These are phyloP conservation scores for Halotydeus destructor DNA, from an alignment of 1,140 invertebrate species.

Conservation along the genomic window DNA sequence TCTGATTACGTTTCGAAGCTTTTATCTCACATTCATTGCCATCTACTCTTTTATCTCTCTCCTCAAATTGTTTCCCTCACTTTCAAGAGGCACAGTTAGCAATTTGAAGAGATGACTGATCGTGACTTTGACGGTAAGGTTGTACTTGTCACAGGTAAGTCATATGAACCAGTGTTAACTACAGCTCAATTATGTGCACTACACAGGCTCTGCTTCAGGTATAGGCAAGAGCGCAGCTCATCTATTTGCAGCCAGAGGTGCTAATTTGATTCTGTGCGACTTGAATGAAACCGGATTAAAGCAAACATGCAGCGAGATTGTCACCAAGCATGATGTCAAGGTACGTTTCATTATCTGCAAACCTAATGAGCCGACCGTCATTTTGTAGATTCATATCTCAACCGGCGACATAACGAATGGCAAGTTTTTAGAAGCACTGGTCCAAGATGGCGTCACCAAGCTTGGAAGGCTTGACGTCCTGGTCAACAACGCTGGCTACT, in stretches of 20 bases:
- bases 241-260: slow-evolving; percentile 5
- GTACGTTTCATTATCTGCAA: no score
- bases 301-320: no score
- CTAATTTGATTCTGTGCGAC: background rate
- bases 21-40: no score
- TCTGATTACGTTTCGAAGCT: no score
- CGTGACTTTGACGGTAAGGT: slow-evolving; percentile 2
- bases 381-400: slow-evolving; percentile 21
- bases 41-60: no score
- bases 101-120: no score
- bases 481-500: slow-evolving; percentile 31
- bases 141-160: slow-evolving; percentile 9
- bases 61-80: no score
- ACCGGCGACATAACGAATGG: slow-evolving; percentile 66
- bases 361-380: slow-evolving; percentile 20
- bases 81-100: no score
- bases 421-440: slow-evolving; percentile 50
- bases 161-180: background rate
- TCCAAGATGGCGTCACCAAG: slow-evolving; percentile 47
- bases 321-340: no score
- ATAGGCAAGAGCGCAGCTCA: slow-evolving; percentile 9
- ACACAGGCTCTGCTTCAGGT: slow-evolving; percentile 9
- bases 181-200: no score
- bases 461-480: slow-evolving; percentile 79
- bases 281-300: no score